Evolutionary conservation across 2,113 vertebrate species (phyloP).

Genomic region (Misgurnus mizolepis): DNA sequence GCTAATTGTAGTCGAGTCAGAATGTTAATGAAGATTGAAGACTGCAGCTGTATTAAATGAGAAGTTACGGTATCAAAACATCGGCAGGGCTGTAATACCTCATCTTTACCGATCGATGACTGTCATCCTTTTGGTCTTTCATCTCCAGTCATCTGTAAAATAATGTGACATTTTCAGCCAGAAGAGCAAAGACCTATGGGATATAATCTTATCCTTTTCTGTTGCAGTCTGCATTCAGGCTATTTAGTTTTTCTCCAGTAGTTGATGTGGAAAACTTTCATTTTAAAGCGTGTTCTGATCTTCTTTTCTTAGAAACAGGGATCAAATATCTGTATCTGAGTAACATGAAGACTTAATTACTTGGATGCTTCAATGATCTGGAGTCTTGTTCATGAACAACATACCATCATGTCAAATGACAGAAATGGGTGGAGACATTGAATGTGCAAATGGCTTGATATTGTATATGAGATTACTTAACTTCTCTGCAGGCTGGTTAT

Average conservation of each 20-base stretch:
- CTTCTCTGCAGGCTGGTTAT: too few species aligned
- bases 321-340: not conserved
- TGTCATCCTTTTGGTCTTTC: not conserved
- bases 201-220: not conserved
- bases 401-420: too few species aligned
- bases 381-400: not conserved
- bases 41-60: conserved; percentile 18
- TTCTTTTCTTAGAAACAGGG: not conserved
- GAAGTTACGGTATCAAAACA: not conserved
- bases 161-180: not conserved
- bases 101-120: too few species aligned
- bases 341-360: conserved; percentile 13
- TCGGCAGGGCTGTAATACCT: not conserved
- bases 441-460: too few species aligned
- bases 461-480: too few species aligned
- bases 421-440: too few species aligned
- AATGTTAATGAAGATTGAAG: conserved; percentile 52
- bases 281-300: not conserved
- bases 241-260: not conserved
- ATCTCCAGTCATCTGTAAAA: not conserved
- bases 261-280: not conserved
- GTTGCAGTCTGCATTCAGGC: too few species aligned
- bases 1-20: conserved; percentile 46
- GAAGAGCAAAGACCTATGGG: not conserved
- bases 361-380: not conserved